phyloP scores from a whole-genome alignment of 2,888 invertebrate genomes.

The Platycheirus albimanus region DNA sequence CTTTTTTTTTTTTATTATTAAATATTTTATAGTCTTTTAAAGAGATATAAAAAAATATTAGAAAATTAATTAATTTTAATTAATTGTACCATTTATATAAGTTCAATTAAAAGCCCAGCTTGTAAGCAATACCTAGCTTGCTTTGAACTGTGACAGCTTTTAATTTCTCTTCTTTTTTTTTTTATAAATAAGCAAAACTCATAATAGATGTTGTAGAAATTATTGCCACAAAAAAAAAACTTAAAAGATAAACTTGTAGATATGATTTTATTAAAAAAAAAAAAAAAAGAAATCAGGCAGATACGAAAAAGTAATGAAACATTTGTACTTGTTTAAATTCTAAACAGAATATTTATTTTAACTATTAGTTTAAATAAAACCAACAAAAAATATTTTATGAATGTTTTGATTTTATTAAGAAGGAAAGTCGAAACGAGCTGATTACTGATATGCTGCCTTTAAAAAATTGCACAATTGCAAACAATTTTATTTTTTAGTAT shows the following conservation, averaged over 20 bases:
- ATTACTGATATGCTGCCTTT: no score
- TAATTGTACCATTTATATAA: constrained; percentile 26
- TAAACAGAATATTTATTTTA: constrained; percentile 59
- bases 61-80: constrained; percentile 43
- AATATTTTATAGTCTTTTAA: constrained; percentile 1
- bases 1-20: no score
- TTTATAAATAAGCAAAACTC: constrained; percentile 19
- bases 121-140: constrained; percentile 25
- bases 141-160: background rate
- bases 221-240: constrained; percentile 9
- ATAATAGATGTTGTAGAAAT: constrained; percentile 32
- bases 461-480: no score
- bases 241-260: background rate
- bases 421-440: no score
- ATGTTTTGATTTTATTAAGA: constrained; percentile 13
- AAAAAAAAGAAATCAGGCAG: no score
- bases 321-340: constrained; percentile 35
- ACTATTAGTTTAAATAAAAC: constrained; percentile 56
- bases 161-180: constrained; percentile 1
- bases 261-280: constrained; percentile 10
- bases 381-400: constrained; percentile 23
- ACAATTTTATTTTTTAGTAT: no score
- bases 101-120: constrained; percentile 42
- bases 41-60: constrained; percentile 37
- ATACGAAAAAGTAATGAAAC: constrained; percentile 2